A percentile compares a stretch with the other conserved stretches of the same genome.
phyloP scores from a whole-genome alignment of 2,888 invertebrate genomes.

The Parnassius smintheus region DNA sequence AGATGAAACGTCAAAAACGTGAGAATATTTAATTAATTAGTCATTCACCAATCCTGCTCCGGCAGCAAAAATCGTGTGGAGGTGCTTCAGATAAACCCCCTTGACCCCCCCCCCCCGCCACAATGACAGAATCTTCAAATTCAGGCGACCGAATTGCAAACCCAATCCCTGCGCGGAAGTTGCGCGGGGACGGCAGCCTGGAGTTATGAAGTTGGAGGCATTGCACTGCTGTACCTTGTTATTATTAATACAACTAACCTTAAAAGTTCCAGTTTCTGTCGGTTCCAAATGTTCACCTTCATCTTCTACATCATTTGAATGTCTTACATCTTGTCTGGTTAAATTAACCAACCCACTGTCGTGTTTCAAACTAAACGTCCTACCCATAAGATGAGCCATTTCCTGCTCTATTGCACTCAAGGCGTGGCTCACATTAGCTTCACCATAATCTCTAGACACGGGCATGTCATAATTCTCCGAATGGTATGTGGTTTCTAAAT shows the following conservation, averaged over 20 bases:
- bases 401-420: slow-evolving; percentile 65
- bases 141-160: too few species aligned
- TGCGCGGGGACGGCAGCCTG: too few species aligned
- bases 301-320: slow-evolving; percentile 36
- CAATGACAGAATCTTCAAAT: too few species aligned
- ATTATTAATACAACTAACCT: slow-evolving; percentile 25
- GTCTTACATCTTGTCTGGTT: slow-evolving; percentile 36
- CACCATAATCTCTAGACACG: slow-evolving; percentile 55
- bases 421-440: slow-evolving; percentile 48
- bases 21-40: too few species aligned
- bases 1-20: too few species aligned
- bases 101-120: too few species aligned
- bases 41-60: too few species aligned
- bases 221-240: neutral
- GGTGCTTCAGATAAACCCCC: too few species aligned
- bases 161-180: too few species aligned
- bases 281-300: slow-evolving; percentile 50
- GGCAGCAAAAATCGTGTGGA: too few species aligned
- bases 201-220: too few species aligned
- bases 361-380: slow-evolving; percentile 35
- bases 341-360: slow-evolving; percentile 30
- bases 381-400: slow-evolving; percentile 62
- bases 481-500: slow-evolving; percentile 44
- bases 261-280: slow-evolving; percentile 26
- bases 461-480: slow-evolving; percentile 52